Conservation (phyloP, 2,888 invertebrate species). For the Lasioglossum figueresi region DNA sequence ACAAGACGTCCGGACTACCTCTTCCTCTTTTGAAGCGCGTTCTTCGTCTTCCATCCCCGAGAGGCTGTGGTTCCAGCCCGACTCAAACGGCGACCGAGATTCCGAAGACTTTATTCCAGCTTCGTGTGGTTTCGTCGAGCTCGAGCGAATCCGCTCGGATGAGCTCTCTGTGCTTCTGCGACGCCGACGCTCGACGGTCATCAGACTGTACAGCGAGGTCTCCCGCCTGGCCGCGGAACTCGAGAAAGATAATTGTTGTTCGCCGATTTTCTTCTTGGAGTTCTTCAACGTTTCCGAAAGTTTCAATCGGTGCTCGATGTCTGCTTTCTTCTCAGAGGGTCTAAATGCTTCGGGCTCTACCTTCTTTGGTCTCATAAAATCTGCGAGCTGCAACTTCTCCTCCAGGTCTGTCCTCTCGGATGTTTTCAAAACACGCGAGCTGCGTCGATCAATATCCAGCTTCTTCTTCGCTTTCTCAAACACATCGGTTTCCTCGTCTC, state of each 20-base stretch:
- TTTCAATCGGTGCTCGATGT: neutral
- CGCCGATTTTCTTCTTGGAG: neutral
- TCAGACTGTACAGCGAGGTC: constrained; percentile 9
- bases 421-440: neutral
- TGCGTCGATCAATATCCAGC: neutral
- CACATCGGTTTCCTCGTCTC: neutral
- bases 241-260: neutral
- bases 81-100: neutral
- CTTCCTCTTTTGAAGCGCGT: neutral
- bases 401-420: neutral
- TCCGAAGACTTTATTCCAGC: neutral
- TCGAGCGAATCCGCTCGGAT: neutral
- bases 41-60: neutral
- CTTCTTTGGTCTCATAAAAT: neutral
- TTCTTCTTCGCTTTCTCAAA: neutral
- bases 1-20: neutral
- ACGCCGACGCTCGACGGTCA: neutral
- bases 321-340: neutral
- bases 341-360: neutral
- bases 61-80: neutral
- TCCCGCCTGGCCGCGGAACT: neutral
- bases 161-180: neutral
- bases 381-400: neutral
- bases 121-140: neutral
- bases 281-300: neutral